Evolutionary conservation across 2,888 invertebrate genomes (phyloP).

Genomic region (Bimastos eiseni): DNA sequence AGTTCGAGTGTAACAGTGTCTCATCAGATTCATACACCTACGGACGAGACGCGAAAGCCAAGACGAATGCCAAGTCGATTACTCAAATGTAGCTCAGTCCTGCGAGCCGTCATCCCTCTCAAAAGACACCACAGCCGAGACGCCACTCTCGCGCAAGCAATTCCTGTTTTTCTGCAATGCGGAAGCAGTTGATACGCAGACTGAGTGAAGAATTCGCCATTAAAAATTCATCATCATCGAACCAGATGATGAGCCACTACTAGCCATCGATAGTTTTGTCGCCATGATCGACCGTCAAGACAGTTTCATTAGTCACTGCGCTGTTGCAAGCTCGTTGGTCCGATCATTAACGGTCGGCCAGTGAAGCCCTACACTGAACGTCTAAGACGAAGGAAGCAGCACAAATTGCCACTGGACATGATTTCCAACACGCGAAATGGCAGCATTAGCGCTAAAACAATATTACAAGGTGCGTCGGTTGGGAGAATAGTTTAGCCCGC

Average conservation of each 20-base stretch:
- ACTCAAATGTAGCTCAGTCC: background rate
- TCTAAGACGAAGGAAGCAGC: background rate
- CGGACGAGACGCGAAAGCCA: background rate
- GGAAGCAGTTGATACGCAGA: background rate
- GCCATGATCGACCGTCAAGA: background rate
- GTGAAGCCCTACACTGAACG: background rate
- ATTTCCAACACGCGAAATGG: background rate
- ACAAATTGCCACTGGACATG: conserved; percentile 16
- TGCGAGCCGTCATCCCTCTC: background rate
- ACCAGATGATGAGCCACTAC: background rate
- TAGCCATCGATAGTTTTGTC: background rate
- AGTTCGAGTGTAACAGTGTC: background rate
- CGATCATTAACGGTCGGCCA: background rate
- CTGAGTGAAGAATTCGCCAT: background rate
- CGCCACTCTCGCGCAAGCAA: background rate
- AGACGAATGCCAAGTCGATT: background rate
- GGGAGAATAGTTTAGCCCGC: background rate
- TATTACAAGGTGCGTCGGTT: background rate
- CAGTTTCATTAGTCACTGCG: background rate
- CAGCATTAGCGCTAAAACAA: background rate
- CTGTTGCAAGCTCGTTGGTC: background rate
- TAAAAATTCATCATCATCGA: background rate
- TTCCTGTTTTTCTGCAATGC: background rate
- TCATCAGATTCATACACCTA: background rate
- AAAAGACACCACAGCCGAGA: background rate